phyloP scores from a whole-genome alignment of 2,113 vertebrate genomes.

The Festucalex cinctus region DNA sequence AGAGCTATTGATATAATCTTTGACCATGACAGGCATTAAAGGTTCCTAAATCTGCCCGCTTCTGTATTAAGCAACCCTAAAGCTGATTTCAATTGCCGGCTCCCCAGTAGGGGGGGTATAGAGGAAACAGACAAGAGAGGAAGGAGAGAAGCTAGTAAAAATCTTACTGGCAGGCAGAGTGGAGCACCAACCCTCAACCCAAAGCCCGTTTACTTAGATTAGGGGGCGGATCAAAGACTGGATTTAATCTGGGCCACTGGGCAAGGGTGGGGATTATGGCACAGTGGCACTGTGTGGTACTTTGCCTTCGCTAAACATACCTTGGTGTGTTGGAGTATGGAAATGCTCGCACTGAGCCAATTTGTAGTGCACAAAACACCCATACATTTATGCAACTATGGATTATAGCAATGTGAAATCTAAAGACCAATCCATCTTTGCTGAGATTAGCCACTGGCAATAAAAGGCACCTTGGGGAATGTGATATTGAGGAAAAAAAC shows the following conservation, averaged over 20 bases:
- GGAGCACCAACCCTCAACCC: constrained; percentile 69
- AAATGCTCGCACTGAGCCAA: constrained; percentile 23
- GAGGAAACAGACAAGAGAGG: constrained; percentile 56
- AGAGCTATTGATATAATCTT: constrained; percentile 67
- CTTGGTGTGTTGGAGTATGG: constrained; percentile 20
- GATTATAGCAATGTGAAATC: constrained; percentile 43
- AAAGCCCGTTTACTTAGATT: constrained; percentile 78
- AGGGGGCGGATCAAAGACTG: constrained; percentile 76
- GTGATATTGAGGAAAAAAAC: constrained; percentile 46
- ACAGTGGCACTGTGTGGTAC: constrained; percentile 62
- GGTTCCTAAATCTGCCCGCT: constrained; percentile 67
- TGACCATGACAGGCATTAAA: constrained; percentile 71
- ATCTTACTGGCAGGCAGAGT: constrained; percentile 65
- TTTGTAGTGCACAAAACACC: constrained; percentile 22
- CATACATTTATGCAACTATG: constrained; percentile 12
- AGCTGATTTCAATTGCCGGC: constrained; percentile 68
- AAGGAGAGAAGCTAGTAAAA: constrained; percentile 57
- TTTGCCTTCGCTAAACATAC: constrained; percentile 58
- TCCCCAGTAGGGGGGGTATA: constrained; percentile 57
- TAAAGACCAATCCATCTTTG: constrained; percentile 46
- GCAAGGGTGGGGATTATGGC: constrained; percentile 72
- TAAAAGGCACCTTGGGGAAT: constrained; percentile 35
- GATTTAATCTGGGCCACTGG: constrained; percentile 78
- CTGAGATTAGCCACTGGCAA: constrained; percentile 49
- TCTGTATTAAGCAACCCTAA: constrained; percentile 70